Conservation (phyloP, 1,140 invertebrate genomes). For the Brachionus calyciflorus region DNA sequence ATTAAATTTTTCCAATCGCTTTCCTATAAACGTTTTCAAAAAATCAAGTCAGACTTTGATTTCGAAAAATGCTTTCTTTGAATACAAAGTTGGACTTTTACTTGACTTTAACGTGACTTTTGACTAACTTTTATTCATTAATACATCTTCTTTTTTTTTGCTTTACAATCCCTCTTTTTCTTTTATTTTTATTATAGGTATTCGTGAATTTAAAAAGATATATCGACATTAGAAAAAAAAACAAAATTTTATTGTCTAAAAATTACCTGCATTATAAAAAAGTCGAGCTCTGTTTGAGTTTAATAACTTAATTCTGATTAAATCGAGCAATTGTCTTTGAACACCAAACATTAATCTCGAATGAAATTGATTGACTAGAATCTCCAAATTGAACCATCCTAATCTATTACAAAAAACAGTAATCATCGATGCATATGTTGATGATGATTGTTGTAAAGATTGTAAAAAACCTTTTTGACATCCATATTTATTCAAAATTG, state of each 20-base stretch:
- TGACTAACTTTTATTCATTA: no score
- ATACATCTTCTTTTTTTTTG: no score
- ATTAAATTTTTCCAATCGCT: no score
- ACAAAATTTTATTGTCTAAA: constrained; percentile 66
- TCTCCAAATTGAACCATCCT: constrained; percentile 85
- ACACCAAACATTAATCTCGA: constrained; percentile 88
- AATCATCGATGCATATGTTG: constrained; percentile 92
- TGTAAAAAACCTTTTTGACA: constrained; percentile 82
- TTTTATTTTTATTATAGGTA: no score
- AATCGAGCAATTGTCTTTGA: constrained; percentile 82
- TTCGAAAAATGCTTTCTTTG: no score
- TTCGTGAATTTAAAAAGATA: no score
- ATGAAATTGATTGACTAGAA: constrained; percentile 87
- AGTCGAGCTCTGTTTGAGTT: constrained; percentile 79
- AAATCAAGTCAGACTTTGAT: no score
- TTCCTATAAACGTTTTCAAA: no score
- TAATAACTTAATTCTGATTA: constrained; percentile 78
- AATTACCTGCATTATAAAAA: constrained; percentile 75
- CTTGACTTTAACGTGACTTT: no score
- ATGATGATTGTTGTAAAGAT: constrained; percentile 85
- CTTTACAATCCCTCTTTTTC: no score
- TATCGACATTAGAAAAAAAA: no score
- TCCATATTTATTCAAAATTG: constrained; percentile 77
- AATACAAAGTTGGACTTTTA: no score
- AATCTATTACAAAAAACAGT: constrained; percentile 84